A percentile compares a stretch with the other conserved stretches of the same genome.
Evolutionary conservation across 1,140 invertebrate species (phyloP).

Genomic region (Homarus americanus): DNA sequence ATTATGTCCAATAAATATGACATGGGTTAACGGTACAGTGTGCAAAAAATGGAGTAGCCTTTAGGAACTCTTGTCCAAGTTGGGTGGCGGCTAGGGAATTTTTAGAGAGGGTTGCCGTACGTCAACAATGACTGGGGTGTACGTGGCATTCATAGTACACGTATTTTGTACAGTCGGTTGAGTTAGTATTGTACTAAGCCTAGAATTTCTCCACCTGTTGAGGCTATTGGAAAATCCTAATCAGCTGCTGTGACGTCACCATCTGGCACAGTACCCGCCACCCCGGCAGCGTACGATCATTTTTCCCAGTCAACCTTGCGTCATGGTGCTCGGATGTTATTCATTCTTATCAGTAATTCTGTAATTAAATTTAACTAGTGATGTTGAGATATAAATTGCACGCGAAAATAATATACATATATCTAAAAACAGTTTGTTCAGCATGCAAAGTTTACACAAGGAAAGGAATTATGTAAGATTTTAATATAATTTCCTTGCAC

Average conservation of each 20-base stretch:
- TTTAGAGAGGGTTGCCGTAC: not conserved
- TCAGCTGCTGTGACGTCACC: constrained; percentile 9
- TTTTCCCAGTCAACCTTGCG: not conserved
- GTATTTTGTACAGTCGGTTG: not conserved
- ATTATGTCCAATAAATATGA: no score
- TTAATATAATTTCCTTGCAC: no score
- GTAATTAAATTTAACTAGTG: not conserved
- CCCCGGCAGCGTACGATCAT: not conserved
- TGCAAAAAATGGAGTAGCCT: not conserved
- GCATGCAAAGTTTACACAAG: no score
- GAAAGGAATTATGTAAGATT: no score
- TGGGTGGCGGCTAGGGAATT: not conserved
- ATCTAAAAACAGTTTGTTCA: no score
- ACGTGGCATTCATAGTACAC: not conserved
- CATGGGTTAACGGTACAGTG: not conserved
- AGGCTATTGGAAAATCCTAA: constrained; percentile 1
- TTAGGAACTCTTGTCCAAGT: not conserved
- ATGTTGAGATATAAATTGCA: no score
- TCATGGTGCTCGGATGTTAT: not conserved
- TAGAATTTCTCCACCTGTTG: not conserved
- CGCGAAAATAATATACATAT: no score
- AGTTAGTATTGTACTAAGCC: not conserved
- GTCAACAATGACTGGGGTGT: not conserved
- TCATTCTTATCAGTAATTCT: not conserved
- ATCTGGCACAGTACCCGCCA: not conserved